phyloP scores from a whole-genome alignment of 2,888 invertebrate genomes.

The Muscina levida region DNA sequence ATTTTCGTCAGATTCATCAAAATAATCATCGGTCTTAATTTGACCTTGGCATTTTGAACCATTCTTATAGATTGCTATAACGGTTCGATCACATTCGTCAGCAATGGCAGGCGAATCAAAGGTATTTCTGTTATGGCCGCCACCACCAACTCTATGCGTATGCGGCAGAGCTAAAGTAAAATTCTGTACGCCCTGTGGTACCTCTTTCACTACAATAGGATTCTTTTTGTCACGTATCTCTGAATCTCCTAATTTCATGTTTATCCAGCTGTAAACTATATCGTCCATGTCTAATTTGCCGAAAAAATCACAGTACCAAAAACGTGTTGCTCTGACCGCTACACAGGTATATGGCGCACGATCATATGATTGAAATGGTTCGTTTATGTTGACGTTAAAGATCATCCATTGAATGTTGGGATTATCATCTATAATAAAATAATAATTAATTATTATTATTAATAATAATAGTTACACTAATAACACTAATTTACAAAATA shows the following conservation, averaged over 20 bases:
- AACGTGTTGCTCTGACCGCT: slow-evolving; percentile 80
- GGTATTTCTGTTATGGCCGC: too few species aligned
- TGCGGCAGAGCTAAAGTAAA: slow-evolving; percentile 12
- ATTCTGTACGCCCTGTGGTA: slow-evolving; percentile 42
- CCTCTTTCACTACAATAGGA: slow-evolving; percentile 63
- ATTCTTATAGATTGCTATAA: too few species aligned
- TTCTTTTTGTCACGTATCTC: slow-evolving; percentile 66
- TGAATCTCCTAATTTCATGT: slow-evolving; percentile 81
- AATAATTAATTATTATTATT: too few species aligned
- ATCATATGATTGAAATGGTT: slow-evolving; percentile 80
- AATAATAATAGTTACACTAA: too few species aligned
- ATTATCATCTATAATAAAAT: slow-evolving; percentile 78
- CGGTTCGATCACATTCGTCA: too few species aligned
- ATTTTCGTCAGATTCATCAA: too few species aligned
- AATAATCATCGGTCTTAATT: too few species aligned
- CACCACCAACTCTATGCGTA: too few species aligned
- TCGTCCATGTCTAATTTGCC: slow-evolving; percentile 81
- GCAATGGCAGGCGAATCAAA: not conserved
- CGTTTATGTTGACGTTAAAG: slow-evolving; percentile 85
- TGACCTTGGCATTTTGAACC: too few species aligned
- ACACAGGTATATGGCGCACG: slow-evolving; percentile 82
- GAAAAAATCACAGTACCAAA: slow-evolving; percentile 82
- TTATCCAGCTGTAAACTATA: slow-evolving; percentile 83
- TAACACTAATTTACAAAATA: too few species aligned
- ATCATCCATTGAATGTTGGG: slow-evolving; percentile 82